Percentiles rank a stretch among this genome's conserved stretches.
phyloP scores from a whole-genome alignment of 2,113 vertebrate species.

The Melanerpes aurifrons region DNA sequence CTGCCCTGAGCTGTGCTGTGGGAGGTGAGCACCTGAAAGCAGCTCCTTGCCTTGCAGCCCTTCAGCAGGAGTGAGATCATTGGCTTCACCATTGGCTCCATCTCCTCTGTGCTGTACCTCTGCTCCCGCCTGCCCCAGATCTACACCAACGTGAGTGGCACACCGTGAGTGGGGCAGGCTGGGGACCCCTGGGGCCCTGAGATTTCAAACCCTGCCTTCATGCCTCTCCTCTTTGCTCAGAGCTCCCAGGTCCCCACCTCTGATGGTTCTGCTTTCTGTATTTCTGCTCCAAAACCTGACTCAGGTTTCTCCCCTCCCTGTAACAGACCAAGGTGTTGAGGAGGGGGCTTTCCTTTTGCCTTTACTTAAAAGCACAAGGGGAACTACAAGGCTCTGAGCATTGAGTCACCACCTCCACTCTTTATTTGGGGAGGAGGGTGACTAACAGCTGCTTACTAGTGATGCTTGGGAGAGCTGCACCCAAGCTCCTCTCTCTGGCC shows the following conservation, averaged over 20 bases:
- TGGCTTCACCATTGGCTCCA: conserved; percentile 86
- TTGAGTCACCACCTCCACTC: background rate
- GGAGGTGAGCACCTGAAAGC: background rate
- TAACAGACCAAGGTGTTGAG: background rate
- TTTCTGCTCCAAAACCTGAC: background rate
- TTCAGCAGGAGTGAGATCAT: conserved; percentile 85
- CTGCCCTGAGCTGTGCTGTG: fast-evolving
- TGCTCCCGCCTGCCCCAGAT: conserved; percentile 92
- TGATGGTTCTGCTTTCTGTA: background rate
- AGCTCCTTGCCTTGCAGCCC: conserved; percentile 67
- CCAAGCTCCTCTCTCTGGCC: background rate
- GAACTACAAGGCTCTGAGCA: background rate
- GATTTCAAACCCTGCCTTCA: fast-evolving
- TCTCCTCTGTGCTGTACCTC: conserved; percentile 91
- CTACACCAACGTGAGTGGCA: conserved; percentile 87
- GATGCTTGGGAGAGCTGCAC: background rate
- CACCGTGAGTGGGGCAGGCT: fast-evolving
- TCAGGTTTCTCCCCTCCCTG: background rate
- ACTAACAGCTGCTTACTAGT: background rate
- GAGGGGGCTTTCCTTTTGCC: background rate
- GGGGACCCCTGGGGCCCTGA: background rate
- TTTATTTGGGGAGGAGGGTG: background rate
- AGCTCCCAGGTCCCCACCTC: background rate
- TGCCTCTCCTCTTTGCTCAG: background rate
- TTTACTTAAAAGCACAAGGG: background rate